Conservation (phyloP, 1,140 invertebrate genomes). For the Heterodera carotae region DNA sequence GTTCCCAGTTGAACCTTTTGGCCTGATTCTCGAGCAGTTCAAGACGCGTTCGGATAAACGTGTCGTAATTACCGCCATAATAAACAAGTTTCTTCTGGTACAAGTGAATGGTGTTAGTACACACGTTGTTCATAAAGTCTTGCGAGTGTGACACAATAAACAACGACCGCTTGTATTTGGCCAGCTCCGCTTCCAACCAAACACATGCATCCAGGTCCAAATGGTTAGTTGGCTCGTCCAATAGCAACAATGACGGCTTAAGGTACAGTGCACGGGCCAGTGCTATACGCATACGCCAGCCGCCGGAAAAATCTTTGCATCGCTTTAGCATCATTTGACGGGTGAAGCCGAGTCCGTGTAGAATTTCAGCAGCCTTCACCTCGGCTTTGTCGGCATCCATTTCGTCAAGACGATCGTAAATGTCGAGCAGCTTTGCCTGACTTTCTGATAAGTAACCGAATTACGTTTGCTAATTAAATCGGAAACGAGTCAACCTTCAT, state of each 20-base stretch:
- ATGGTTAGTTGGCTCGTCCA: constrained; percentile 75
- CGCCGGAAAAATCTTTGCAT: constrained; percentile 92
- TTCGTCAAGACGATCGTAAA: constrained; percentile 95
- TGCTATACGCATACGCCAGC: constrained; percentile 99
- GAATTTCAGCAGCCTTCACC: constrained; percentile 86
- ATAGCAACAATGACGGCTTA: constrained; percentile 69
- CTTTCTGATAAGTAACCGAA: constrained; percentile 71
- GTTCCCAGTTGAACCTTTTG: constrained; percentile 99
- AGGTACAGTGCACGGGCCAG: constrained; percentile 75
- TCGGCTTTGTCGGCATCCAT: constrained; percentile 92
- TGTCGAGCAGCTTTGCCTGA: constrained; percentile 92
- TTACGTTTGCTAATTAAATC: neutral
- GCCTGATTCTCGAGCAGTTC: constrained; percentile 96
- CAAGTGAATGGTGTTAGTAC: constrained; percentile 96
- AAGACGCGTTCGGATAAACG: constrained; percentile 85
- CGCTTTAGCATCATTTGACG: constrained; percentile 84
- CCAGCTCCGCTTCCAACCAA: constrained; percentile 93
- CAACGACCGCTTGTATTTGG: constrained; percentile 88
- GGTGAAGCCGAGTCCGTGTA: constrained; percentile 94
- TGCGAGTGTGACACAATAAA: constrained; percentile 99
- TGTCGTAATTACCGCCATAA: constrained; percentile 92
- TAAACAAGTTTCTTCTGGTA: constrained; percentile 89
- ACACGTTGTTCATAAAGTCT: constrained; percentile 98
- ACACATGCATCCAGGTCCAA: constrained; percentile 82
- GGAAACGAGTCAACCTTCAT: constrained; percentile 74